A percentile compares a stretch with the other conserved stretches of the same genome.
phyloP scores from a whole-genome alignment of 2,888 invertebrate species.

The Phyllotreta striolata region DNA sequence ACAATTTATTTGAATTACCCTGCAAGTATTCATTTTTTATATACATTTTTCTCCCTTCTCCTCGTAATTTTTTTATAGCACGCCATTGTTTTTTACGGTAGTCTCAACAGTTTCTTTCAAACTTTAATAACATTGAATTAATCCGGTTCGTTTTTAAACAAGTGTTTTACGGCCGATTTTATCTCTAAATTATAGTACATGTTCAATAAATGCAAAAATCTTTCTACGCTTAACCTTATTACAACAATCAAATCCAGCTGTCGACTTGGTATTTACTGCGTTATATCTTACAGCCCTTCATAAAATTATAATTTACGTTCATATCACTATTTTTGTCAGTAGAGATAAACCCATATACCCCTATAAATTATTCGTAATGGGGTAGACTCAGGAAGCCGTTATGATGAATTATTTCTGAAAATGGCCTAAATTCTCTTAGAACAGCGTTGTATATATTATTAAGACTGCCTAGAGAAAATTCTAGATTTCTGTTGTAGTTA shows the following conservation, averaged over 20 bases:
- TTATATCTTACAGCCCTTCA: conserved; percentile 32
- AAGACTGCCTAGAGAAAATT: conserved; percentile 51
- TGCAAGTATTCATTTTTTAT: too few species aligned
- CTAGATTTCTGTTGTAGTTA: conserved; percentile 35
- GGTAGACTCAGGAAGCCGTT: conserved; percentile 49
- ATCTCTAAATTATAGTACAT: conserved; percentile 3
- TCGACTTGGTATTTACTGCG: conserved; percentile 20
- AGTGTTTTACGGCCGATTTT: not conserved
- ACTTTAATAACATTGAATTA: too few species aligned
- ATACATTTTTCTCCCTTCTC: too few species aligned
- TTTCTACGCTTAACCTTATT: conserved; percentile 12
- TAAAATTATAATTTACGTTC: conserved; percentile 33
- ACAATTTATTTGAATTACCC: too few species aligned
- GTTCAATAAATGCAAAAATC: conserved; percentile 23
- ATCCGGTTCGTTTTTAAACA: too few species aligned
- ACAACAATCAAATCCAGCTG: conserved; percentile 26
- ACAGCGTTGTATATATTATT: conserved; percentile 49
- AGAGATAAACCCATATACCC: conserved; percentile 54
- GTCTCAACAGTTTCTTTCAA: too few species aligned
- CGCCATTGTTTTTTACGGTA: too few species aligned
- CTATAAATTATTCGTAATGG: conserved; percentile 45
- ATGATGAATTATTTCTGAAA: conserved; percentile 50
- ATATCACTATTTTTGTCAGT: conserved; percentile 37
- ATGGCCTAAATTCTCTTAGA: conserved; percentile 51
- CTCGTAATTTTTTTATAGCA: too few species aligned